Base-by-base conservation (phyloP, 2,797 vertebrate species). In the Pantherophis alleghaniensis region DNA sequence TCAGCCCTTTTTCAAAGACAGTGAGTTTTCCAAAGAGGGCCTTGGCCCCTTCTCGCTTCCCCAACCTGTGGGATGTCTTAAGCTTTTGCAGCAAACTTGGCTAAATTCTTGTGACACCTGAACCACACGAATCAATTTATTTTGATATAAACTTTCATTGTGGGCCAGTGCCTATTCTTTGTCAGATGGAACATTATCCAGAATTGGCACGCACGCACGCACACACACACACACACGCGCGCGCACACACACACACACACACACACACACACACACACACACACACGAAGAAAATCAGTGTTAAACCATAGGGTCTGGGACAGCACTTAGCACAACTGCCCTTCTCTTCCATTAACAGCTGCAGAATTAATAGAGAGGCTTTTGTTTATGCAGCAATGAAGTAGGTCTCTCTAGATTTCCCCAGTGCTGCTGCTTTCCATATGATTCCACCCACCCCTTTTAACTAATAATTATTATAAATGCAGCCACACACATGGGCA, bases 301-400 rank as follows among this genome's bases (percentile, higher is more conserved):
- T 59, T 88, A 83, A 88, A 59, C 87, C 32, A 37, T 24, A n/a
- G 57, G 66, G n/a, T 79, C 32, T 83, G n/a, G 74, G 37, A 57
- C 66, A 79, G 53, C 22, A 42, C 53, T 37, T 59, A 83, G 32
- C 22, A 9, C 51, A 74, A 57, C 90, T 24, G 53, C 32, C n/a
- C 66, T 90, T 55, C 66, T 47, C 42, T 83, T 91, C 53, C 20
- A 57, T 83, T 91, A 79, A 57, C 22, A 42, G 74, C 90, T 91
- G 32, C 90, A 28, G 56, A 86, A 47, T 47, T 51, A 56, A 16
- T 26, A 79, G 69, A 9, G 14, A 28, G 37, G 26, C 37, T 59
- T 91, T 91, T 87, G 83, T 91, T 87, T 37, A 87, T 24, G 61
- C 59, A 91, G 83, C 26, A 61, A 86, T 13, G 57, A 59, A 86